Evolutionary conservation across 2,797 vertebrate species (phyloP).

Genomic region (Galagoides demidoff): DNA sequence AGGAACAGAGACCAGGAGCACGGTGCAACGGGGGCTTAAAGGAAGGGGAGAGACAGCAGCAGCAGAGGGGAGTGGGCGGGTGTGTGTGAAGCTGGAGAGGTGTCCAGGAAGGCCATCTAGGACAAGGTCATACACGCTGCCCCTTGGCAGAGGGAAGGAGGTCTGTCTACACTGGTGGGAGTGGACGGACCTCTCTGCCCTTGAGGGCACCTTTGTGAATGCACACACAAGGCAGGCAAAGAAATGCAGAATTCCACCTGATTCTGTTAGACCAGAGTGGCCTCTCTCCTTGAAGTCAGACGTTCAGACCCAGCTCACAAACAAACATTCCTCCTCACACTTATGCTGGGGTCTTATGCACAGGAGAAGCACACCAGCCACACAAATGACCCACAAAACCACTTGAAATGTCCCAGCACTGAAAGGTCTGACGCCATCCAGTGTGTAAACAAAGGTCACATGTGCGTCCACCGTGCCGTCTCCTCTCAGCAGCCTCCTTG

Average conservation of each 20-base stretch:
- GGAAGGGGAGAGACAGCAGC: background rate
- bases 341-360: accelerated
- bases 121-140: accelerated
- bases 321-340: accelerated
- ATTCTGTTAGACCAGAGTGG: accelerated
- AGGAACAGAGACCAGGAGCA: background rate
- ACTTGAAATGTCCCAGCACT: accelerated
- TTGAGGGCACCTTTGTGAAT: accelerated
- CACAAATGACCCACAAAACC: background rate
- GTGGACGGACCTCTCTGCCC: accelerated
- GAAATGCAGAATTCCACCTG: too few species aligned
- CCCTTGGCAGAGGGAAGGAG: background rate
- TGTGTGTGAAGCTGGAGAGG: accelerated
- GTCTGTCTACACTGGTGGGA: background rate
- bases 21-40: background rate
- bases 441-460: background rate
- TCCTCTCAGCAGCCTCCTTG: accelerated
- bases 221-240: accelerated
- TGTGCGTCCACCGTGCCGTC: accelerated
- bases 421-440: accelerated
- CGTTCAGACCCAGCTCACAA: accelerated
- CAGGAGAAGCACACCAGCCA: accelerated
- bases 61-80: too few species aligned
- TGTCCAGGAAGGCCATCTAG: too few species aligned
- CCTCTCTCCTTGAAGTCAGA: accelerated